phyloP scores from a whole-genome alignment of 2,888 invertebrate species.

The Apotomis betuletana region DNA sequence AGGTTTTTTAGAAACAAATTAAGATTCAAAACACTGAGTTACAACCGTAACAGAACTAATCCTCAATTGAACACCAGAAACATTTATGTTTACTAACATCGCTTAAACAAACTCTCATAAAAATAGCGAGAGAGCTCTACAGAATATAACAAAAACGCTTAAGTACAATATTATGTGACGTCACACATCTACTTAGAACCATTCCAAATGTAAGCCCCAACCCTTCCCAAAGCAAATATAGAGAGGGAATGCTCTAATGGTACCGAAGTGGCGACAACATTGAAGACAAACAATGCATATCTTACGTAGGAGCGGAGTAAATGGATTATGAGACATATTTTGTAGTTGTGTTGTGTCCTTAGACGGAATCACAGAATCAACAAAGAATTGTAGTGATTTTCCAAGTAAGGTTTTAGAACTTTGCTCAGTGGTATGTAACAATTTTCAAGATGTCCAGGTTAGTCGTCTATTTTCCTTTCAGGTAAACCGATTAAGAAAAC shows the following conservation, averaged over 20 bases:
- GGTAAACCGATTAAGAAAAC: too few species aligned
- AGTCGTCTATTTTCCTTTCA: too few species aligned
- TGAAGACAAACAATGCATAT: conserved; percentile 60
- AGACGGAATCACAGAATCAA: not conserved
- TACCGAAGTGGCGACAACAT: conserved; percentile 56
- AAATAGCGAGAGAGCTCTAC: conserved; percentile 6
- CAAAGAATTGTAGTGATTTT: not conserved
- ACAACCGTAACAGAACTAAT: too few species aligned
- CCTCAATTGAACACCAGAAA: too few species aligned
- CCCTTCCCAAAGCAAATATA: conserved; percentile 55
- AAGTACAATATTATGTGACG: conserved; percentile 43
- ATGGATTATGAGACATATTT: conserved; percentile 36
- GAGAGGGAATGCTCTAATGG: conserved; percentile 61
- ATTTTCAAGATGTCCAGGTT: too few species aligned
- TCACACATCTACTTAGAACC: conserved; percentile 44
- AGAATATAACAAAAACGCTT: conserved; percentile 21
- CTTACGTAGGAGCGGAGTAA: conserved; percentile 48
- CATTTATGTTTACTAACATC: not conserved
- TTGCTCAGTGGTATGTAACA: too few species aligned
- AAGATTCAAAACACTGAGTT: too few species aligned
- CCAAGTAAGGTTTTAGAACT: too few species aligned
- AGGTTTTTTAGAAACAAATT: too few species aligned
- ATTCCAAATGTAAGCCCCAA: conserved; percentile 42
- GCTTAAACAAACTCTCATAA: not conserved
- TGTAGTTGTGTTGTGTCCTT: conserved; percentile 1